Evolutionary conservation across 2,113 vertebrate species (phyloP).

Genomic region (Chamaetylas fuelleborni): DNA sequence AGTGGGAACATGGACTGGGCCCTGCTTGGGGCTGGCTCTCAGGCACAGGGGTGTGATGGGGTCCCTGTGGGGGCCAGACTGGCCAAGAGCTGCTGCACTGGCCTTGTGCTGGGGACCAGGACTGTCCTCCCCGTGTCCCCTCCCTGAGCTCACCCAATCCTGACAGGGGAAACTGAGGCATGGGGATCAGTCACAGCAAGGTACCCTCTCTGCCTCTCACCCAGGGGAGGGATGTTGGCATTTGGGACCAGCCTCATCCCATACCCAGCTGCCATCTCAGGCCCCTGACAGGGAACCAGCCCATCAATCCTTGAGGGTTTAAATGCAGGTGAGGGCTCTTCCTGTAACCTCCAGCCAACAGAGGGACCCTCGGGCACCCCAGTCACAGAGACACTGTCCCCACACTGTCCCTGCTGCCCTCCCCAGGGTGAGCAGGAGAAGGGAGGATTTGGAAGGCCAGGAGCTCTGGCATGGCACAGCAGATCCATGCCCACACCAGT

Average conservation of each 20-base stretch:
- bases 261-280: not conserved
- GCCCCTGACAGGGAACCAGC: accelerated
- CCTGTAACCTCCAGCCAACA: not conserved
- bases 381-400: not conserved
- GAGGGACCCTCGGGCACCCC: not conserved
- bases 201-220: not conserved
- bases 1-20: not conserved
- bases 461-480: not conserved
- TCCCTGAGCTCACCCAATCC: not conserved
- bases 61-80: not conserved
- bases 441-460: not conserved
- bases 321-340: not conserved
- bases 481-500: not conserved
- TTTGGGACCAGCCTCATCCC: not conserved
- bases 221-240: not conserved
- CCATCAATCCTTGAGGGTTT: not conserved
- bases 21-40: not conserved
- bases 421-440: not conserved
- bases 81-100: not conserved
- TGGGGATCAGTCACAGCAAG: not conserved
- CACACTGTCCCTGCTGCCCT: not conserved
- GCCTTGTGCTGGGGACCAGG: not conserved
- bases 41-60: not conserved
- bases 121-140: not conserved
- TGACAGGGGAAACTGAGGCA: not conserved